These are phyloP conservation scores for Alosa alosa DNA, from an alignment of 2,113 vertebrate species.

Conservation along the genomic window DNA sequence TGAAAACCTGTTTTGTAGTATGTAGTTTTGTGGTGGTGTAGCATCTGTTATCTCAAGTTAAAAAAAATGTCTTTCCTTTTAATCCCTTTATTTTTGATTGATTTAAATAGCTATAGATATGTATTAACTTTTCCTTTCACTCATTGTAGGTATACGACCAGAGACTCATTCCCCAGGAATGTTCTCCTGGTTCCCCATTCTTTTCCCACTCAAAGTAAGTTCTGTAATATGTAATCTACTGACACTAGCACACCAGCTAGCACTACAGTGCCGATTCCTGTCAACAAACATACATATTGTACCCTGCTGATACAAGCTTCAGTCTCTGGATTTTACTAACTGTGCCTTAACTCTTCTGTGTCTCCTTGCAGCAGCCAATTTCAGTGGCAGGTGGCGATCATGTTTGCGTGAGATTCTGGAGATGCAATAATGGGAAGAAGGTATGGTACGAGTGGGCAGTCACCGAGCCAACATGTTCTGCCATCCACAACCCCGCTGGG, in stretches of 20 bases:
- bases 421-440: constrained; percentile 89
- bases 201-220: constrained; percentile 90
- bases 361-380: constrained; percentile 79
- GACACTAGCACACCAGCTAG: not conserved
- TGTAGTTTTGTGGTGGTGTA: too few relatives aligned
- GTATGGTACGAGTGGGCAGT: constrained; percentile 97
- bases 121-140: constrained; percentile 2
- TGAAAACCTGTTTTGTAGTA: too few relatives aligned
- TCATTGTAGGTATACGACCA: constrained; percentile 82
- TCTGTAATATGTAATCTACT: not conserved
- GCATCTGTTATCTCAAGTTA: too few relatives aligned
- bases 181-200: constrained; percentile 95
- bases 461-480: constrained; percentile 83
- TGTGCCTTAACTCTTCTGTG: not conserved
- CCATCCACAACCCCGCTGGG: constrained; percentile 90
- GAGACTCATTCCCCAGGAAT: constrained; percentile 92
- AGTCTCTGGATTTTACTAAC: not conserved
- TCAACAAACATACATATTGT: not conserved
- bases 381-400: constrained; percentile 73
- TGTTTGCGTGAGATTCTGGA: constrained; percentile 85
- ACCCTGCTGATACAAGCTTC: not conserved
- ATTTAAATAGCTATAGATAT: not conserved
- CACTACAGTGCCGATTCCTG: too few relatives aligned
- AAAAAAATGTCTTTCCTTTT: too few relatives aligned
- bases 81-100: too few relatives aligned